Evolutionary conservation across 2,888 invertebrate genomes (phyloP), one percentile per base, ranked within the genome.

Genomic region (Macrosoma leucophasiata): DNA sequence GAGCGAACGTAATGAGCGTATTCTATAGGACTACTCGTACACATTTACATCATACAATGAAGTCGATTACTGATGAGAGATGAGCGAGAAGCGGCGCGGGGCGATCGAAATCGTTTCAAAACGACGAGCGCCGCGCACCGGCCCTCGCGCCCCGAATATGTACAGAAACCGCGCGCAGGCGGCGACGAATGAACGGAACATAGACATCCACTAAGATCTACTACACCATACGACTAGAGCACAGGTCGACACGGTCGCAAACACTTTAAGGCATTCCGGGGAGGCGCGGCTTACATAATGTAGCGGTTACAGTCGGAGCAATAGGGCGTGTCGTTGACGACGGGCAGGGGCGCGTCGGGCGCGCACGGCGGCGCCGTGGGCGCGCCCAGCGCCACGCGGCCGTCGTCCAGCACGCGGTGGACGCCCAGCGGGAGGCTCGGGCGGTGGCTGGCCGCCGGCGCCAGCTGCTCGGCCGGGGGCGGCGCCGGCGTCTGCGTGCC

Each of bases 221-320:
- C 64, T 56, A 66, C 20, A 62, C 61, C 56, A 63, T 62, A 69
- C 51, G 61, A 58, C 66, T 69, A 74, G 58, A 62, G 69, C 78
- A 79, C 70, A 81, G 70, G 69, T 75, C 78, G 82, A 79, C 82
- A 82, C 82, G 82, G 81, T 77, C 73, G 82, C 82, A 82, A 79
- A 79, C 75, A 76, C 75, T 74, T 69, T 69, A 72, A 71, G 75
- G 69, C 81, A 81, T 73, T 67, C 71, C 61, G 59, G 58, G 58
- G 43, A 58, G 63, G 57, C 67, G 76, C 78, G 85, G 90, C 91
- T 92, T 91, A 95, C 95, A 92, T 91, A 77, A 95, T 94, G 67
- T 91, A 88, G 76, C 91, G 89, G 82, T 92, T 93, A 87, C 96
- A 96, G 65, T 92, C 92, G 65, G 90, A 89, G 87, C 96, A 96